phyloP scores from a whole-genome alignment of 2,888 invertebrate genomes.

The Panzeria rudis region DNA sequence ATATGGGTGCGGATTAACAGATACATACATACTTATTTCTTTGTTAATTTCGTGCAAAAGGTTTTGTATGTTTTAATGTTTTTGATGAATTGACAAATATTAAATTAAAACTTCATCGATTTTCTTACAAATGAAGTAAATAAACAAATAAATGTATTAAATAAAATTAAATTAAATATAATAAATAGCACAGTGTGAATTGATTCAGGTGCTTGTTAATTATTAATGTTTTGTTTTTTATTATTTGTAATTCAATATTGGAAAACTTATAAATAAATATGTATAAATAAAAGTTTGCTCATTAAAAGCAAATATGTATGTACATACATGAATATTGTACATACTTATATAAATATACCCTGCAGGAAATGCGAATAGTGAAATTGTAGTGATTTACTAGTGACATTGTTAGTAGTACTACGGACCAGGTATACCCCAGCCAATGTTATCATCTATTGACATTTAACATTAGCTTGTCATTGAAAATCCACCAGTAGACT shows the following conservation, averaged over 20 bases:
- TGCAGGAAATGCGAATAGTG: too few species aligned
- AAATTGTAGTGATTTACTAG: too few species aligned
- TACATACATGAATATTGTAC: neutral
- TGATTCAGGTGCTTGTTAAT: conserved; percentile 16
- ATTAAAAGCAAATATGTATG: neutral
- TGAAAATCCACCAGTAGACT: too few species aligned
- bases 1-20: conserved; percentile 74
- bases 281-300: neutral
- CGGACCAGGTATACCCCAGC: too few species aligned
- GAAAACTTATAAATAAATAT: neutral
- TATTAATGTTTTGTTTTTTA: neutral
- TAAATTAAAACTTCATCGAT: conserved; percentile 36
- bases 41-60: conserved; percentile 8
- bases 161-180: conserved; percentile 1
- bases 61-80: neutral
- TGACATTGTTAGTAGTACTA: too few species aligned
- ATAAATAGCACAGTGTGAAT: conserved; percentile 5
- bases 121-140: conserved; percentile 8
- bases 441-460: too few species aligned
- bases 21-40: conserved; percentile 73
- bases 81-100: conserved; percentile 6
- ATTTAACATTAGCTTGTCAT: too few species aligned
- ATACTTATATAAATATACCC: too few species aligned
- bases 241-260: neutral
- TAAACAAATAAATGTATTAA: conserved; percentile 18